Percentiles rank a stretch among this genome's conserved stretches.
Conservation (phyloP, 2,888 invertebrate genomes). For the Epistrophella euchroma region DNA sequence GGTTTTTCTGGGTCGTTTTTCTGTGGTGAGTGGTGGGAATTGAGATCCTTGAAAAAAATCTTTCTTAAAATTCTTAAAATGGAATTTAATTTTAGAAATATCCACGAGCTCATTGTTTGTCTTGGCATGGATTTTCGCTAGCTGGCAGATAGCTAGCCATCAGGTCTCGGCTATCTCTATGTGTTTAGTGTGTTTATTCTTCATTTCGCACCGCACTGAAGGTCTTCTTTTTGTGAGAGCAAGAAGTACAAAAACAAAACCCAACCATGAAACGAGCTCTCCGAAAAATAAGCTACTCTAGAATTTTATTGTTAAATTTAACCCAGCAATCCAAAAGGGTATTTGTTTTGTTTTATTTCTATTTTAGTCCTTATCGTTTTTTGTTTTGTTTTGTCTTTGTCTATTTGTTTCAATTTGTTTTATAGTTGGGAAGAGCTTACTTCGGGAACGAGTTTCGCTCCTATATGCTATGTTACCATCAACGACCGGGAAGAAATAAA, state of each 20-base stretch:
- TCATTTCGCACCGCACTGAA: neutral
- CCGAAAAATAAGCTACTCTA: slow-evolving; percentile 1
- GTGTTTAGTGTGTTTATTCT: slow-evolving; percentile 6
- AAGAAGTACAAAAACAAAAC: neutral
- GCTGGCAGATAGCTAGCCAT: neutral
- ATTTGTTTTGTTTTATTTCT: slow-evolving; percentile 32
- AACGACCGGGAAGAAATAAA: slow-evolving; percentile 41
- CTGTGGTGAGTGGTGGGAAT: neutral
- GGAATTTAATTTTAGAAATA: slow-evolving; percentile 73
- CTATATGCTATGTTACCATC: neutral
- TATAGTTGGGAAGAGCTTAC: slow-evolving; percentile 22
- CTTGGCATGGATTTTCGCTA: slow-evolving; percentile 58
- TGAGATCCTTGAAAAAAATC: neutral
- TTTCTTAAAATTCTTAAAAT: slow-evolving; percentile 54
- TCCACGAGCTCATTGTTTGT: slow-evolving; percentile 68
- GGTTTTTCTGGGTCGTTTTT: slow-evolving; percentile 13
- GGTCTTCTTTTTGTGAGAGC: slow-evolving; percentile 1
- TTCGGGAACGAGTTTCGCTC: neutral
- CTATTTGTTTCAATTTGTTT: slow-evolving; percentile 47
- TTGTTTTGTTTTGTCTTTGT: neutral
- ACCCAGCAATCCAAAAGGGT: slow-evolving; percentile 29
- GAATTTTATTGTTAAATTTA: slow-evolving; percentile 65
- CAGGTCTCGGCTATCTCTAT: neutral
- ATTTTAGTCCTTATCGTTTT: slow-evolving; percentile 14
- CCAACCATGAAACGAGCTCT: neutral